Percentiles rank a stretch among this genome's conserved stretches.
These are phyloP conservation scores for Amiota minor DNA, from an alignment of 2,888 invertebrate genomes.

Conservation along the genomic window DNA sequence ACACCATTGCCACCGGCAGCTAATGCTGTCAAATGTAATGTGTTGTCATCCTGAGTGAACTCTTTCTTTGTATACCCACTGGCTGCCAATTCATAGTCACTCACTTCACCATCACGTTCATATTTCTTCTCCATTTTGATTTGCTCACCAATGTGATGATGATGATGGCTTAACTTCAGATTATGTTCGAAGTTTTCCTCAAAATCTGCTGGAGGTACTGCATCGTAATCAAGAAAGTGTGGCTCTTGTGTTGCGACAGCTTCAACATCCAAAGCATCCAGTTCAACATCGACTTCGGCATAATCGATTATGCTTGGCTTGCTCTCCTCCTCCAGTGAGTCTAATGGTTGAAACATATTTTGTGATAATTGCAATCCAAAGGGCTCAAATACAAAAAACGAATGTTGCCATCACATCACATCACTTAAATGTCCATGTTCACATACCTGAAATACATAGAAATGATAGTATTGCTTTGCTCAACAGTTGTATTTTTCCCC, in stretches of 20 bases:
- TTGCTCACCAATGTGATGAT: constrained; percentile 60
- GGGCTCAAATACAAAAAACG: constrained; percentile 32
- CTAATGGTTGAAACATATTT: constrained; percentile 36
- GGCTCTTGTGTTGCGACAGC: constrained; percentile 74
- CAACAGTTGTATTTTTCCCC: constrained; percentile 27
- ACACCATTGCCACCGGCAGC: background rate
- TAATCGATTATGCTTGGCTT: constrained; percentile 73
- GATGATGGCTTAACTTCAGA: constrained; percentile 39
- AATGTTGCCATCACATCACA: background rate
- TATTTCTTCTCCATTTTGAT: constrained; percentile 73
- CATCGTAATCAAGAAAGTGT: constrained; percentile 79
- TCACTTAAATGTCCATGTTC: constrained; percentile 22
- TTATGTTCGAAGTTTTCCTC: constrained; percentile 59
- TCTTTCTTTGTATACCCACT: constrained; percentile 73
- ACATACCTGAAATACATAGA: constrained; percentile 24
- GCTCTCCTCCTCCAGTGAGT: constrained; percentile 48
- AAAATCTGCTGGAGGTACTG: constrained; percentile 76
- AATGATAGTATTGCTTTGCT: constrained; percentile 16
- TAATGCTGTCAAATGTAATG: constrained; percentile 56
- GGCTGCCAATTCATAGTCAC: constrained; percentile 73
- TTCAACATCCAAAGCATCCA: constrained; percentile 55
- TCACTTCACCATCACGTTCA: constrained; percentile 73
- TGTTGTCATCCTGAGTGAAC: constrained; percentile 71
- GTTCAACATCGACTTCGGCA: constrained; percentile 52
- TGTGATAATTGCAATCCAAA: constrained; percentile 30